These are phyloP conservation scores for Dryocosmus kuriphilus DNA, from an alignment of 2,888 invertebrate species.

Conservation along the genomic window DNA sequence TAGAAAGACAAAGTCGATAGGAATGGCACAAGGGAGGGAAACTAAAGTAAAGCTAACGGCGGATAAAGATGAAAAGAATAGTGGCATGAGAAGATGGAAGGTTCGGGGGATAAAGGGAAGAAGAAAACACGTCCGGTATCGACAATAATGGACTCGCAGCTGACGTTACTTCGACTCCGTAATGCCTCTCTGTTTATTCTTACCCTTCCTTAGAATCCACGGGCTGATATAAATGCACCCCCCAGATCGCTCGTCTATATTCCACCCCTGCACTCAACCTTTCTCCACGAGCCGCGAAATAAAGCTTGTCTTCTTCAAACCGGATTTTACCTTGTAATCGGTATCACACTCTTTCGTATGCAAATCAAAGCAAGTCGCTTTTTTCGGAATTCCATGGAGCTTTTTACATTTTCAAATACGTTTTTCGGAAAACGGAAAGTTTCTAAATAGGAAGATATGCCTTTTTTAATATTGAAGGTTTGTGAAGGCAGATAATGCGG, in stretches of 20 bases:
- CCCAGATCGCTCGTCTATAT: constrained; percentile 56
- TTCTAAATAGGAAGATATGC: too few species aligned
- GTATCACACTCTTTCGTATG: not conserved
- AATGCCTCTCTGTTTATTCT: constrained; percentile 66
- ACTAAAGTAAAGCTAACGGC: constrained; percentile 28
- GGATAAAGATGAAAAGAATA: constrained; percentile 37
- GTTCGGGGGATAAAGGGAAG: constrained; percentile 46
- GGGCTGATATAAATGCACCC: constrained; percentile 70
- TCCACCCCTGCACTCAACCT: constrained; percentile 43
- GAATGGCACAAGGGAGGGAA: constrained; percentile 48
- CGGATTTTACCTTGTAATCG: constrained; percentile 17
- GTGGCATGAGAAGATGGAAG: not conserved
- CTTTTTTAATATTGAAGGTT: too few species aligned
- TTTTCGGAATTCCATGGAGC: not conserved
- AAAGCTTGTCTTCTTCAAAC: constrained; percentile 43
- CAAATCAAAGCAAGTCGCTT: not conserved
- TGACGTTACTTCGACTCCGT: constrained; percentile 58
- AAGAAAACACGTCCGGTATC: constrained; percentile 57
- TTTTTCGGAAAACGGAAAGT: too few species aligned
- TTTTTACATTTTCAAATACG: not conserved
- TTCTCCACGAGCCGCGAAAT: constrained; percentile 43
- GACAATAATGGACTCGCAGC: constrained; percentile 56
- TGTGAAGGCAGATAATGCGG: too few species aligned
- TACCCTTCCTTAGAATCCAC: constrained; percentile 46
- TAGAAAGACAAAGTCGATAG: constrained; percentile 41